A percentile compares a stretch with the other conserved stretches of the same genome.
phyloP scores from a whole-genome alignment of 2,888 invertebrate genomes.

The Scrobipalpa costella region DNA sequence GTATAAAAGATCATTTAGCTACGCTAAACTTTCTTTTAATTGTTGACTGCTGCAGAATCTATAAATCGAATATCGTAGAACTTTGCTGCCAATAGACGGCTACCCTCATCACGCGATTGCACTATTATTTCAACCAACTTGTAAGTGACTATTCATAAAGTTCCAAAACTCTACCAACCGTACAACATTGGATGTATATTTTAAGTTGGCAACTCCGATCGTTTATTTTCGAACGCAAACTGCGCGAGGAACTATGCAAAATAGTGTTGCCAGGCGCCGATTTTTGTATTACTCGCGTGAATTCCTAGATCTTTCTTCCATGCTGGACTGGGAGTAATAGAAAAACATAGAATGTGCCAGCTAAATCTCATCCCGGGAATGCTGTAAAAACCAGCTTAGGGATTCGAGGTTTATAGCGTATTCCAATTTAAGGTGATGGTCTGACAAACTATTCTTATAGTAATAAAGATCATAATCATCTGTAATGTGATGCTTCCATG shows the following conservation, averaged over 20 bases:
- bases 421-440: too few species aligned
- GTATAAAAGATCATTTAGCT: neutral
- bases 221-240: slow-evolving; percentile 22
- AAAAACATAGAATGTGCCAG: too few species aligned
- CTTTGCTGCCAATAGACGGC: neutral
- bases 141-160: slow-evolving; percentile 27
- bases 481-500: too few species aligned
- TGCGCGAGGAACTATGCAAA: slow-evolving; percentile 11
- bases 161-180: slow-evolving; percentile 15
- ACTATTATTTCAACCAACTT: slow-evolving; percentile 26
- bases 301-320: too few species aligned
- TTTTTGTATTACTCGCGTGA: neutral
- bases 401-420: too few species aligned
- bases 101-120: slow-evolving; percentile 23
- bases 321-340: too few species aligned
- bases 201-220: slow-evolving; percentile 26
- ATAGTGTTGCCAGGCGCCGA: neutral
- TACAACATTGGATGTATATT: slow-evolving; percentile 17
- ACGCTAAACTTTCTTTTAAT: neutral
- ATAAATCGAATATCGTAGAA: slow-evolving; percentile 1
- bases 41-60: slow-evolving; percentile 6
- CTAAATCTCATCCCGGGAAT: too few species aligned
- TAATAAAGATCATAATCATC: too few species aligned
- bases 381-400: too few species aligned
- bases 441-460: too few species aligned